These are phyloP conservation scores for Tretioscincus oriximinensis DNA, from an alignment of 2,113 vertebrate genomes.

Conservation along the genomic window DNA sequence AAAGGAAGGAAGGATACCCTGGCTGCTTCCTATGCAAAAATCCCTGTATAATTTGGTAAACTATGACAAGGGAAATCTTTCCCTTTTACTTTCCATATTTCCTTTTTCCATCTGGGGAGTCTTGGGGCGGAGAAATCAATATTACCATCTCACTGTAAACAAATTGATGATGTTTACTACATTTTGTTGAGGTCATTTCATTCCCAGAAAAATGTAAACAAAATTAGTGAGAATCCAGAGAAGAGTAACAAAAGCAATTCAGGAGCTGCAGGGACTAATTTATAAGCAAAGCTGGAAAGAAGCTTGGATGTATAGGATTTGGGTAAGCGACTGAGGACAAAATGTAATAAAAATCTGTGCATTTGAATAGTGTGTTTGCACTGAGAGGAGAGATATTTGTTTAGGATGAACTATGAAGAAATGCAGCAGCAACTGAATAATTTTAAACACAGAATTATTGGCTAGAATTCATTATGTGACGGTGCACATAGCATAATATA, in stretches of 20 bases:
- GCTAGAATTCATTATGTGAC: not conserved
- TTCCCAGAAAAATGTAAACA: conserved; percentile 70
- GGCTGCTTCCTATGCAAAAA: too few relatives aligned
- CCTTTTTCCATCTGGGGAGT: not conserved
- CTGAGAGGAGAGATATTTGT: conserved; percentile 39
- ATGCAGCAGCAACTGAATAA: conserved; percentile 29
- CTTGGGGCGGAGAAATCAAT: conserved; percentile 43
- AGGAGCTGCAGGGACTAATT: conserved; percentile 68
- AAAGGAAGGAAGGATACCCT: too few relatives aligned
- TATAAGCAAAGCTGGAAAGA: conserved; percentile 59
- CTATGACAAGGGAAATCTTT: too few relatives aligned
- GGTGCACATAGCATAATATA: conserved; percentile 14
- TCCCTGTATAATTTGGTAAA: too few relatives aligned
- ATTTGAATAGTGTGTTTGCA: conserved; percentile 8
- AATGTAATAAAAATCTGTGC: conserved; percentile 57
- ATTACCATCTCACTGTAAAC: conserved; percentile 66
- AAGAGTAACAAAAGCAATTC: conserved; percentile 67
- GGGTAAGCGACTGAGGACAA: conserved; percentile 59
- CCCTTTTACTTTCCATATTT: too few relatives aligned
- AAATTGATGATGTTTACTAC: conserved; percentile 64
- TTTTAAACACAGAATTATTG: conserved; percentile 11
- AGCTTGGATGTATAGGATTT: conserved; percentile 61
- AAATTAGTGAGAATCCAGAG: conserved; percentile 72
- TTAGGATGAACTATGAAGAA: conserved; percentile 35
- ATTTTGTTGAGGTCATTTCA: conserved; percentile 64